Percentiles rank a stretch among this genome's conserved stretches.
These are phyloP conservation scores for Thinocorus orbignyianus DNA, from an alignment of 2,113 vertebrate species.

Conservation along the genomic window DNA sequence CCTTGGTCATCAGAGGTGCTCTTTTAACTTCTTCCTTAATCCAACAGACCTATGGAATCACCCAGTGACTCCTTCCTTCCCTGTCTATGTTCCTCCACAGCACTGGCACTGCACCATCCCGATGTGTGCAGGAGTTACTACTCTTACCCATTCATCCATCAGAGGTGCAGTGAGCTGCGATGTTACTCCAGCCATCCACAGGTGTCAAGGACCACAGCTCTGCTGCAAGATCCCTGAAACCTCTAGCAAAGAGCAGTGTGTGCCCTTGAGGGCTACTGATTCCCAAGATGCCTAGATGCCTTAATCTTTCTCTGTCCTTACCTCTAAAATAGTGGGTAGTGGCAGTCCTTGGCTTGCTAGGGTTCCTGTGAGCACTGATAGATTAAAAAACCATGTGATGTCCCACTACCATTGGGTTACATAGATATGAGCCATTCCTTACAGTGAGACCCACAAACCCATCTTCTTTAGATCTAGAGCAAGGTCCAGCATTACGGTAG, in stretches of 20 bases:
- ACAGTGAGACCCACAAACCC: background rate
- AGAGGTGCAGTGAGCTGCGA: background rate
- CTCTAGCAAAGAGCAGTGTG: background rate
- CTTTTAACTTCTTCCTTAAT: background rate
- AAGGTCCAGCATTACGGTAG: background rate
- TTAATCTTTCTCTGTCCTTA: background rate
- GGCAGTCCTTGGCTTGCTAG: background rate
- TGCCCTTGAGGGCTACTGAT: background rate
- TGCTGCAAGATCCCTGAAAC: background rate
- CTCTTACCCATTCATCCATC: background rate
- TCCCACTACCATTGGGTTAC: background rate
- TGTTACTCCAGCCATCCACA: background rate
- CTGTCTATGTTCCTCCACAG: background rate
- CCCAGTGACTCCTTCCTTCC: background rate
- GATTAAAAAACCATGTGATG: background rate
- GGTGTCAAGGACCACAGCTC: background rate
- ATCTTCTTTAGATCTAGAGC: background rate
- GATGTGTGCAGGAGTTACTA: rapidly evolving
- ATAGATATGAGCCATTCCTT: no score
- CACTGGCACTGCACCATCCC: background rate
- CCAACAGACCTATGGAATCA: background rate
- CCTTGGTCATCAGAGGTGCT: background rate
- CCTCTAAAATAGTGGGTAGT: background rate
- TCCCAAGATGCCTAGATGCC: background rate
- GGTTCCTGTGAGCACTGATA: background rate